Base-by-base conservation (phyloP, 2,797 vertebrate genomes). In the Mus spretus region DNA sequence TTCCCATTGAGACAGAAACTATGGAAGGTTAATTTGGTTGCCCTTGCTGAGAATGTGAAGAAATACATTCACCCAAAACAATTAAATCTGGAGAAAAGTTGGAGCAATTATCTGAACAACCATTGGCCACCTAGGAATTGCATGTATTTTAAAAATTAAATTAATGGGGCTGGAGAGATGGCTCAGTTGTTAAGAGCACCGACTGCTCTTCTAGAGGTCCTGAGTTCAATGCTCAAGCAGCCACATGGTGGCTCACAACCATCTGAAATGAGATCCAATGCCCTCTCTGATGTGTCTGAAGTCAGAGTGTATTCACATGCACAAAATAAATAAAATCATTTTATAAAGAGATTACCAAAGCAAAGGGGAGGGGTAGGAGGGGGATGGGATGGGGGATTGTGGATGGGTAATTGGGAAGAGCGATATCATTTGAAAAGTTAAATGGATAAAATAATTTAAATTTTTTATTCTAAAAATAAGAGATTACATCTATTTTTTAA, bases 31-130 rank as follows among this genome's bases (percentile, higher is more conserved):
- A 90, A 77, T 59, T 72, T 91, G 65, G 84, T 67, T 93, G 86
- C 81, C 14, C 37, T 67, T 95, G 3, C 78, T n/a, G 24, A 59
- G 15, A 15, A 34, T 61, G 19, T 28, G 55, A n/a, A 22, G 37
- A 94, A 96, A 96, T 55, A 34, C 8, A 77, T 20, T 2, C 55
- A 79, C 13, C 59, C 8, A 65, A 75, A 77, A 74, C 3, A 91
- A 89, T 14, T 70, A 87, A 96, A 79, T 87, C 61, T 63, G 89
- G 12, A 63, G 24, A 1, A 94, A 81, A 92, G 34, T 78, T 92
- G 26, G 31, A 88, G 72, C 50, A 92, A 92, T 89, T 95, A 80
- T 95, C 61, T 92, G 93, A 97, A 84, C 65, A 87, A 77, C 82
- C 70, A 83, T 15, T 86, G 67, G 28, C 40, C 82, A 84, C 80